Evolutionary conservation across 2,113 vertebrate species (phyloP).

Genomic region (Paedocypris sp.): DNA sequence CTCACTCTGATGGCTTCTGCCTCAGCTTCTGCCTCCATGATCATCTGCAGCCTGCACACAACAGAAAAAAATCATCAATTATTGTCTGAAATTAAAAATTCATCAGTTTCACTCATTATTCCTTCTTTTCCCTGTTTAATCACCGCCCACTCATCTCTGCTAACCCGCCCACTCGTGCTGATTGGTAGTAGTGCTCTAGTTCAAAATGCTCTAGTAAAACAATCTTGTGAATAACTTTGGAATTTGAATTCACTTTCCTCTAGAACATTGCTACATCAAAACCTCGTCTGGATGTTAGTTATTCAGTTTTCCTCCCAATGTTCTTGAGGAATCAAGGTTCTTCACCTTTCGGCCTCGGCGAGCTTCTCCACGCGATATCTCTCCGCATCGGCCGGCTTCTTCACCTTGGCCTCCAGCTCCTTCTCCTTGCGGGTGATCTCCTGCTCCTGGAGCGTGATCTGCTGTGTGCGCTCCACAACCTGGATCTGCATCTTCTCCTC

Average conservation of each 20-base stretch:
- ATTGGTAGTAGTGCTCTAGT: too few relatives aligned
- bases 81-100: too few relatives aligned
- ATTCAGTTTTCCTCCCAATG: too few relatives aligned
- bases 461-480: constrained; percentile 82
- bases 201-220: too few relatives aligned
- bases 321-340: neutral
- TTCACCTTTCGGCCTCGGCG: constrained; percentile 73
- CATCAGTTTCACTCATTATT: too few relatives aligned
- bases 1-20: constrained; percentile 75
- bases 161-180: too few relatives aligned
- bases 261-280: too few relatives aligned
- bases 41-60: constrained; percentile 63
- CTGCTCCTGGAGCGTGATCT: constrained; percentile 84
- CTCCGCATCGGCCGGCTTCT: constrained; percentile 81
- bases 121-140: too few relatives aligned
- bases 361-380: constrained; percentile 72
- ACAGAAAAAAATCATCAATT: neutral
- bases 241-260: too few relatives aligned
- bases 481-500: constrained; percentile 83
- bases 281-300: too few relatives aligned
- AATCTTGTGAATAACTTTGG: too few relatives aligned
- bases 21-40: constrained; percentile 84
- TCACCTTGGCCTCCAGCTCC: constrained; percentile 77
- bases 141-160: too few relatives aligned
- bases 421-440: constrained; percentile 76